Conservation (phyloP, 2,888 invertebrate genomes). For the Brachypterus glaber region DNA sequence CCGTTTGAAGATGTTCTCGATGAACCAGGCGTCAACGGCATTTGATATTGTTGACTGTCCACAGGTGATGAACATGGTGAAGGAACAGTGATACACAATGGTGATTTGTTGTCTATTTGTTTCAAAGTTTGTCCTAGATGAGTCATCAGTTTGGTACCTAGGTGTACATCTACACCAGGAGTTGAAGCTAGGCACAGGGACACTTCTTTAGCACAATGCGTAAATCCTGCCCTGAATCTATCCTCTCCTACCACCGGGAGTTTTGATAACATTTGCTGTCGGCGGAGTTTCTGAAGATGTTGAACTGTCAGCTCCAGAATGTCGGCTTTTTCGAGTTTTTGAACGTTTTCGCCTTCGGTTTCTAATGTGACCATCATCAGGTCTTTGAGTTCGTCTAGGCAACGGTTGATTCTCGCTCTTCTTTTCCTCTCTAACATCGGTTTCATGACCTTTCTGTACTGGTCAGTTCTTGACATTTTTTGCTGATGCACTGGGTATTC, state of each 20-base stretch:
- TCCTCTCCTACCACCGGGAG: constrained; percentile 68
- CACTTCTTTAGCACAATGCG: constrained; percentile 81
- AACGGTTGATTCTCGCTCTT: constrained; percentile 81
- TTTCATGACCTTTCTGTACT: constrained; percentile 91
- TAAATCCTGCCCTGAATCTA: constrained; percentile 77
- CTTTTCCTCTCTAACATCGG: constrained; percentile 83
- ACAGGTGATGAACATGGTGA: neutral
- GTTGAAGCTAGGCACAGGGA: constrained; percentile 51
- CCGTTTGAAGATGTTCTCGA: neutral
- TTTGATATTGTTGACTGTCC: neutral
- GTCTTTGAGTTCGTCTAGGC: constrained; percentile 82
- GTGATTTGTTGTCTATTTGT: neutral
- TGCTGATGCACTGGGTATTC: constrained; percentile 20
- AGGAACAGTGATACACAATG: neutral
- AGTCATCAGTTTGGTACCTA: constrained; percentile 1
- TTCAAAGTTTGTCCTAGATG: neutral
- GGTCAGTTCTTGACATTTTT: constrained; percentile 77
- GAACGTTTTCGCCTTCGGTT: constrained; percentile 80
- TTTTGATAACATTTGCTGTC: constrained; percentile 63
- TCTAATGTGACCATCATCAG: constrained; percentile 79
- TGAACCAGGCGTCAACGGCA: constrained; percentile 1
- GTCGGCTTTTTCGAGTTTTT: constrained; percentile 81
- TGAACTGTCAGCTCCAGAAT: constrained; percentile 78
- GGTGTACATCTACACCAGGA: neutral
- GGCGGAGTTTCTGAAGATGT: constrained; percentile 73